Conservation (phyloP, 2,888 invertebrate species). For the Mythimna impura region DNA sequence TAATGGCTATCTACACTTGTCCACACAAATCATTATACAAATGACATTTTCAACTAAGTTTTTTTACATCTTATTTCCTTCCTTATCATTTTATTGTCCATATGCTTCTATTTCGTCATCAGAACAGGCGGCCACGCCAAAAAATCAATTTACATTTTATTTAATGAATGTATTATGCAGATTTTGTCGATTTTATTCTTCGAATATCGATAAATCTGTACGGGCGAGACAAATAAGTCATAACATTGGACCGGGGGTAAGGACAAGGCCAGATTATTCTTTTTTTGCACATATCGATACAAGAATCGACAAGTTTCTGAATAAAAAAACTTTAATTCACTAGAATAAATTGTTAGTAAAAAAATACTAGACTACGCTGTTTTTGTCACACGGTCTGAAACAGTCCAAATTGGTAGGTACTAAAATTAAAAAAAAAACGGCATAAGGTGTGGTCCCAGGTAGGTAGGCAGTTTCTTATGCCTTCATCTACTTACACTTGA, state of each 20-base stretch:
- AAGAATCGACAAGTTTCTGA: slow-evolving; percentile 73
- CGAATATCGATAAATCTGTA: slow-evolving; percentile 84
- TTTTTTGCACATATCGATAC: slow-evolving; percentile 75
- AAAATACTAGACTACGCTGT: slow-evolving; percentile 38
- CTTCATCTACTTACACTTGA: neutral
- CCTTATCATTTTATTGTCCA: slow-evolving; percentile 76
- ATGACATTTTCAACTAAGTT: slow-evolving; percentile 73
- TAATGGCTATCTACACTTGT: slow-evolving; percentile 61
- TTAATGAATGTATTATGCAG: slow-evolving; percentile 86
- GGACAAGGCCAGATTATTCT: slow-evolving; percentile 78
- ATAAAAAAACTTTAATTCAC: slow-evolving; percentile 64
- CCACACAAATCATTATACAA: slow-evolving; percentile 74
- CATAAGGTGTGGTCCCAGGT: neutral
- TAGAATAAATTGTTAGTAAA: slow-evolving; percentile 62
- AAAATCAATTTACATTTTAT: slow-evolving; percentile 85
- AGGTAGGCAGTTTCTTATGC: neutral
- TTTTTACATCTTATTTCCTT: slow-evolving; percentile 79
- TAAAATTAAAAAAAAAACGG: slow-evolving; percentile 1
- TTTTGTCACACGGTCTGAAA: slow-evolving; percentile 40
- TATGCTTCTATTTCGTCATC: slow-evolving; percentile 76
- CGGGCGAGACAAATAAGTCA: slow-evolving; percentile 88
- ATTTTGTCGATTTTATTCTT: slow-evolving; percentile 82
- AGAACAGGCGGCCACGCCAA: slow-evolving; percentile 71
- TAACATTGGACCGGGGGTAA: slow-evolving; percentile 85
- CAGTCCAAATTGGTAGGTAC: slow-evolving; percentile 4